Evolutionary conservation across 1,140 invertebrate genomes (phyloP), one percentile per base, ranked within the genome.

Genomic region (Lutraria rhynchaena): DNA sequence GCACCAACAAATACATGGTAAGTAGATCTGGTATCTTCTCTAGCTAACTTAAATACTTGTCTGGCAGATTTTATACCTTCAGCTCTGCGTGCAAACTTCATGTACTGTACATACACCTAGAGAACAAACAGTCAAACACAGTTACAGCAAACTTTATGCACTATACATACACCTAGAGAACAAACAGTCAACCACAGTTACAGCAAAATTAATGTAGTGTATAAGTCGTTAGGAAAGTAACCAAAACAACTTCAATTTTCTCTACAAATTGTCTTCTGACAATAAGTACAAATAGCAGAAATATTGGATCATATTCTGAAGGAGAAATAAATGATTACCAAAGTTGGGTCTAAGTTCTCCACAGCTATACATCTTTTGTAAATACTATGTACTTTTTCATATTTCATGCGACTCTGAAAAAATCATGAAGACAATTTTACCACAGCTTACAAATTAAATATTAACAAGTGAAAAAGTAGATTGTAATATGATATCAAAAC

Each of bases 71-170:
- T 99, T 49, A 99, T 99, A 44, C 99, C 99, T 93, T 99, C 98
- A 0, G 98, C 98, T 82, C 99, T 93, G 60, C 98, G 94, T 0
- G 97, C 96, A 92, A 99, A 99, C 93, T 99, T 99, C 98, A 99
- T 99, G 89, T 99, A 99, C 90, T 99, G 99, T 53, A 99, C 96
- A 90, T 98, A 99, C 0, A 61, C 70, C 53, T 71, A 41, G n/a
- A 74, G 29, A 35, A 29, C n/a, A n/a, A n/a, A n/a, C n/a, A n/a
- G n/a, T n/a, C n/a, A n/a, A n/a, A n/a, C n/a, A n/a, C n/a, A n/a
- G n/a, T n/a, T n/a, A n/a, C n/a, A n/a, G 97, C 96, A 92, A 99
- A 99, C 93, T 99, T 99, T 98, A 99, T 99, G 89, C 99, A 99
- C 90, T 99, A 99, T 53, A 99, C 96, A 90, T 98, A 99, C 0